Conservation (phyloP, 1,140 invertebrate species). For the Sipha flava region DNA sequence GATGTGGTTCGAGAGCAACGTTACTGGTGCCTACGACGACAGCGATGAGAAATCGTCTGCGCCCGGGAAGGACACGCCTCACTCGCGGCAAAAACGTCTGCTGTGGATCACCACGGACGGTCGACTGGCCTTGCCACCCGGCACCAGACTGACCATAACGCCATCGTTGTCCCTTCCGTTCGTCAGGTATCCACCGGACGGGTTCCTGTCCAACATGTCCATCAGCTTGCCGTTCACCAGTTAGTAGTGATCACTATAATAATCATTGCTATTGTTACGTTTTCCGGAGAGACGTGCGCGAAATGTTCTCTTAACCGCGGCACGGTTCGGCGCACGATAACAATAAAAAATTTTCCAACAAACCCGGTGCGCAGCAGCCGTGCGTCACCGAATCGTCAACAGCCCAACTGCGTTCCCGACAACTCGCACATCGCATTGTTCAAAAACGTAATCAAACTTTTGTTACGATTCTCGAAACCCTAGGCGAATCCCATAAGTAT, state of each 20-base stretch:
- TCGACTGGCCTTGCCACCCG: constrained; percentile 67
- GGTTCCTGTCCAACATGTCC: constrained; percentile 74
- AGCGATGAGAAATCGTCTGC: not conserved
- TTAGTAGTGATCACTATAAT: no score
- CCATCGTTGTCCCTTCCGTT: constrained; percentile 73
- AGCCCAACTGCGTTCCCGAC: no score
- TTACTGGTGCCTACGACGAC: not conserved
- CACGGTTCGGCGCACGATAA: no score
- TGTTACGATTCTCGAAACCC: no score
- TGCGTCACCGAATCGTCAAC: no score
- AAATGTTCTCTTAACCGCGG: no score
- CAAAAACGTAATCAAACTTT: no score
- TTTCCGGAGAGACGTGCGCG: no score
- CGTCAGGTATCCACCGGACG: constrained; percentile 70
- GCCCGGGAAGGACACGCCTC: constrained; percentile 41
- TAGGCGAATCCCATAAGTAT: no score
- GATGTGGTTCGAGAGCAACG: constrained; percentile 12
- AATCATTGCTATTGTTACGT: not conserved
- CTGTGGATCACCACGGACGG: constrained; percentile 76
- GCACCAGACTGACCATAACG: constrained; percentile 66
- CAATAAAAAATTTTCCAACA: no score
- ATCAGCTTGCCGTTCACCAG: constrained; percentile 79
- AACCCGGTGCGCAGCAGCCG: no score
- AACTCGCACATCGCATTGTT: no score
- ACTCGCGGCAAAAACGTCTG: constrained; percentile 68